phyloP scores from a whole-genome alignment of 2,113 vertebrate species.

The Orientallactaga bullata region DNA sequence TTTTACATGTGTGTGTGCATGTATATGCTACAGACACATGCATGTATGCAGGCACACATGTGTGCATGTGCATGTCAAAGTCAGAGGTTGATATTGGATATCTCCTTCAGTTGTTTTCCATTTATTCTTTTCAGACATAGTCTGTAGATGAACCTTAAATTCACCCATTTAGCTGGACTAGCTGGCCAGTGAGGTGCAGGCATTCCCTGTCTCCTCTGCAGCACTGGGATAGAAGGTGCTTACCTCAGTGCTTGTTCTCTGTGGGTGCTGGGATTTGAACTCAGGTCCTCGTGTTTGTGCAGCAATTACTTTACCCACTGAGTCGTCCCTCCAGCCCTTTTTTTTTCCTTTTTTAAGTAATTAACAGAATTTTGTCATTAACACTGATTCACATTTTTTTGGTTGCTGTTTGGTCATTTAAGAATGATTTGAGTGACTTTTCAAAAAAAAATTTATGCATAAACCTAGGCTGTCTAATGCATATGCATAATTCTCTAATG shows the following conservation, averaged over 20 bases:
- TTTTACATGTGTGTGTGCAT: background rate
- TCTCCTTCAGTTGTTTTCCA: background rate
- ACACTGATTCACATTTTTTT: background rate
- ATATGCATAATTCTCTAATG: background rate
- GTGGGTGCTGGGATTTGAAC: background rate
- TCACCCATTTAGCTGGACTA: background rate
- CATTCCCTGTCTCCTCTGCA: background rate
- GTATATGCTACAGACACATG: too few species aligned
- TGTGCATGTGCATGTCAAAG: background rate
- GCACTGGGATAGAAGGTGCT: background rate
- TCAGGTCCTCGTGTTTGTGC: background rate
- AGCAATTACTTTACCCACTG: background rate
- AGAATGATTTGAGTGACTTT: constrained; percentile 19
- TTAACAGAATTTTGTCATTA: background rate
- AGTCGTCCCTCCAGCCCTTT: background rate
- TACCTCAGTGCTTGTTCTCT: background rate
- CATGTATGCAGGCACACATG: background rate
- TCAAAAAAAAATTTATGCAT: background rate
- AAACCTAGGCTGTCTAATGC: background rate
- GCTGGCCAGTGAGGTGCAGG: background rate
- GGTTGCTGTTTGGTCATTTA: constrained; percentile 11
- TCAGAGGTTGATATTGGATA: background rate
- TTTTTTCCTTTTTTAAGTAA: background rate
- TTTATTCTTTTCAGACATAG: background rate
- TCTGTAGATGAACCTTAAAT: background rate